Base-by-base conservation (phyloP, 2,113 vertebrate species). In the Ictalurus furcatus region DNA sequence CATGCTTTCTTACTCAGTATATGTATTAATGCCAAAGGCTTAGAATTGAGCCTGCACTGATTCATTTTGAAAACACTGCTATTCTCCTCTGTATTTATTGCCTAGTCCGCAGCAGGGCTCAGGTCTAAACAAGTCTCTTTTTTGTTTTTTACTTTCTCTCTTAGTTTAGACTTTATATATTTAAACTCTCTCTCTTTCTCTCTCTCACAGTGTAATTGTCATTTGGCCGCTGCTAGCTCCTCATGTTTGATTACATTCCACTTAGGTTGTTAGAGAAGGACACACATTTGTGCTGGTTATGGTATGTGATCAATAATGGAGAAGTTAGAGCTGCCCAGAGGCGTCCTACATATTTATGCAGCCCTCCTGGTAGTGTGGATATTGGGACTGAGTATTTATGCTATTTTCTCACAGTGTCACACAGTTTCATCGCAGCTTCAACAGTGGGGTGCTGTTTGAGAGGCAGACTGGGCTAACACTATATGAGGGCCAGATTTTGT, bases 21-120 rank as follows among this genome's bases (percentile, higher is more conserved):
- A 65, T 73, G 84, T 86, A 90, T 90, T 88, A 91, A 92, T 90
- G 88, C 80, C 85, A 88, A 92, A 89, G 63, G 44, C 85, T 80
- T 91, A 90, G 80, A 90, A 90, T 91, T 91, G 81, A 87, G 88
- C 65, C 65, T 28, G 61, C 56, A 83, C 9, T 3, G 9, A 56
- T 82, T 82, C 28, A 37, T 82, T 88, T 85, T 88, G 58, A 84
- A 88, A 84, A 92, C 87, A 88, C 61, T 30, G 48, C 69, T 86
- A 61, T 85, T 61, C 80, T 90, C 84, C 28, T 54, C 74, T 73
- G 21, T 67, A 40, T 82, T 90, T 44, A n/a, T 88, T 44, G 80
- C 82, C 85, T 84, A 40, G 81, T 79, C 84, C 80, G 16, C 90
- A 88, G 81, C 86, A 89, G 84, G 88, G 67, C 63, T 65, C 2